phyloP scores from a whole-genome alignment of 2,113 vertebrate genomes.

The Rhinopomastus cyanomelas region DNA sequence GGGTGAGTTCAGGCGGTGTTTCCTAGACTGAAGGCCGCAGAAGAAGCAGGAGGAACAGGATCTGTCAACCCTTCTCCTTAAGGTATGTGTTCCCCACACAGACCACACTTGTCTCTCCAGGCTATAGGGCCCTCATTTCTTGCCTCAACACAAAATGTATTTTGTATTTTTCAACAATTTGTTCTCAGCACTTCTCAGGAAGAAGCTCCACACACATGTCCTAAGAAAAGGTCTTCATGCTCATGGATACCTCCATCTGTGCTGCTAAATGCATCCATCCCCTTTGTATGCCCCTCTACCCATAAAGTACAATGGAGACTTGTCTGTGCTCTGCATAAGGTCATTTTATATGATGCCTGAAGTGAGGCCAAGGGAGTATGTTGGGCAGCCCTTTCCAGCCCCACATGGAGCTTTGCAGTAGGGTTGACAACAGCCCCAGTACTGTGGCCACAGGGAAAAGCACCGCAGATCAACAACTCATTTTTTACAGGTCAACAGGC shows the following conservation, averaged over 20 bases:
- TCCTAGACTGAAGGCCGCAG: background rate
- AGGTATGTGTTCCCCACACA: background rate
- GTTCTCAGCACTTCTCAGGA: background rate
- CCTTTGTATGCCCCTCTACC: background rate
- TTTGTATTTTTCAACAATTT: conserved; percentile 19
- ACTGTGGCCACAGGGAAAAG: background rate
- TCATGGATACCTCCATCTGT: background rate
- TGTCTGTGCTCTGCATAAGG: background rate
- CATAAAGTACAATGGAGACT: background rate
- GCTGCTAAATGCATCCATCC: background rate
- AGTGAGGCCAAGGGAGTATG: background rate
- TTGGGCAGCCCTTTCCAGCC: background rate
- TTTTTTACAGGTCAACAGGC: conserved; percentile 1
- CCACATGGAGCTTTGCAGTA: background rate
- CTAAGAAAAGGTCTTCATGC: background rate
- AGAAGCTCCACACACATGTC: accelerated
- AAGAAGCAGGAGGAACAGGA: conserved; percentile 53
- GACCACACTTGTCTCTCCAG: background rate
- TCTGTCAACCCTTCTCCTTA: conserved; percentile 22
- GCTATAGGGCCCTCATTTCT: conserved; percentile 9
- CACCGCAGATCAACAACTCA: conserved; percentile 21
- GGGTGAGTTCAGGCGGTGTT: background rate
- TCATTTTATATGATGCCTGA: background rate
- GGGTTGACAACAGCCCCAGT: background rate
- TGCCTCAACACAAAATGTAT: background rate